Conservation (phyloP, 2,113 vertebrate species). For the Lontra canadensis region DNA sequence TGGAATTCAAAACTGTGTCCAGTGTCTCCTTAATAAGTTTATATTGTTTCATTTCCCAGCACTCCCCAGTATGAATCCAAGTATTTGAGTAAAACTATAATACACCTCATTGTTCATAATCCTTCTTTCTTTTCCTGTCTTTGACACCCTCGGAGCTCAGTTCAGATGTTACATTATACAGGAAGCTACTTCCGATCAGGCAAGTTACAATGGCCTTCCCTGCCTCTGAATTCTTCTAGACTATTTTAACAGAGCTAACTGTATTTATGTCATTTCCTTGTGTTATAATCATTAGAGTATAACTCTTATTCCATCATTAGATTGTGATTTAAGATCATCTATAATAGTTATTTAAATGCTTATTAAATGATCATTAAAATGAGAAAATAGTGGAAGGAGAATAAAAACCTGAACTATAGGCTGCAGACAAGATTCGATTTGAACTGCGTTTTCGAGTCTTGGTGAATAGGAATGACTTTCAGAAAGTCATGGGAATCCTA, state of each 20-base stretch:
- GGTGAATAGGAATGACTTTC: neutral
- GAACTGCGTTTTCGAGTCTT: neutral
- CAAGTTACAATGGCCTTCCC: neutral
- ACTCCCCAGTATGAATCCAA: neutral
- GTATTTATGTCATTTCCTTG: neutral
- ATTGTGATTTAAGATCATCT: neutral
- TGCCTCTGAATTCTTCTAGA: neutral
- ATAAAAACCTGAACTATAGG: neutral
- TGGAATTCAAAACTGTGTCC: neutral
- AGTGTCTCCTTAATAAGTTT: neutral
- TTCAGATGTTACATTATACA: neutral
- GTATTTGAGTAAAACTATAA: neutral
- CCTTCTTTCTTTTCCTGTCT: neutral
- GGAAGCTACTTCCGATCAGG: neutral
- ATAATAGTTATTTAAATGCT: neutral
- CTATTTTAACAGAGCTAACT: neutral
- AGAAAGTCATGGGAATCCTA: neutral
- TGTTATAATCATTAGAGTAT: neutral
- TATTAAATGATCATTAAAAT: neutral
- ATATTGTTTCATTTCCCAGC: neutral
- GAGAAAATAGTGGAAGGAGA: neutral
- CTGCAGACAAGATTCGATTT: neutral
- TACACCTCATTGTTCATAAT: neutral
- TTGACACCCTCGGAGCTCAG: neutral
- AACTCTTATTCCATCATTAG: neutral